Evolutionary conservation across 2,797 vertebrate genomes (phyloP).

Genomic region (Bradypodion pumilum): DNA sequence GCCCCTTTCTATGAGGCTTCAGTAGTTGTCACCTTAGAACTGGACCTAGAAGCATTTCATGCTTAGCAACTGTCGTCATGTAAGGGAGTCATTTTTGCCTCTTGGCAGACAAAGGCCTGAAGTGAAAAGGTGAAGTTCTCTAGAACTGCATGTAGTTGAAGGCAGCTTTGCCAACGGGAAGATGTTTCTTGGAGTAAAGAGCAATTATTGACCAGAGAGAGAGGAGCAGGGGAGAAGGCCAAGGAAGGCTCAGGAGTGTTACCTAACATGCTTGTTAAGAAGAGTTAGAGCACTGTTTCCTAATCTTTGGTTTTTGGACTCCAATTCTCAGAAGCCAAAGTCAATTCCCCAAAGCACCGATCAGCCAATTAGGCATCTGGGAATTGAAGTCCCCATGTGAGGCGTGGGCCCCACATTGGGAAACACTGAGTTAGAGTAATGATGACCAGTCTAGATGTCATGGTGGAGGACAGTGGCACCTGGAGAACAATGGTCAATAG

Average conservation of each 20-base stretch:
- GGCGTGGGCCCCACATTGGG: too few species aligned
- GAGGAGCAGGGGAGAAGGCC: too few species aligned
- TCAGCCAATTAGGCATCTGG: too few species aligned
- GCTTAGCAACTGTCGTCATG: background rate
- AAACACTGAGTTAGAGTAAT: background rate
- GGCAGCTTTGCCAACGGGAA: background rate
- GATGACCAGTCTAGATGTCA: background rate
- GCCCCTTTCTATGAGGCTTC: background rate
- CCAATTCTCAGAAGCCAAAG: too few species aligned
- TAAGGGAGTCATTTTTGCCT: background rate
- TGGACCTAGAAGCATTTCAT: background rate
- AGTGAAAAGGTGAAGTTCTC: background rate
- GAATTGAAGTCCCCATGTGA: too few species aligned
- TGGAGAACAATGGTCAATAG: too few species aligned
- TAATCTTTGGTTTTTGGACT: too few species aligned
- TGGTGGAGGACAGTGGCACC: too few species aligned
- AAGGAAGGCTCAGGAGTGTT: background rate
- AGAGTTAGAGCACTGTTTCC: too few species aligned
- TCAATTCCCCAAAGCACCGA: too few species aligned
- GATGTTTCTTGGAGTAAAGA: background rate
- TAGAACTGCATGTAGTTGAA: background rate
- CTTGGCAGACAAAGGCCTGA: background rate
- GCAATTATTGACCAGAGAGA: background rate
- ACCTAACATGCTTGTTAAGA: background rate
- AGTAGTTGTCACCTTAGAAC: background rate